Evolutionary conservation across 2,888 invertebrate species (phyloP), one percentile per base, ranked within the genome.

Genomic region (Tachystola acroxantha): DNA sequence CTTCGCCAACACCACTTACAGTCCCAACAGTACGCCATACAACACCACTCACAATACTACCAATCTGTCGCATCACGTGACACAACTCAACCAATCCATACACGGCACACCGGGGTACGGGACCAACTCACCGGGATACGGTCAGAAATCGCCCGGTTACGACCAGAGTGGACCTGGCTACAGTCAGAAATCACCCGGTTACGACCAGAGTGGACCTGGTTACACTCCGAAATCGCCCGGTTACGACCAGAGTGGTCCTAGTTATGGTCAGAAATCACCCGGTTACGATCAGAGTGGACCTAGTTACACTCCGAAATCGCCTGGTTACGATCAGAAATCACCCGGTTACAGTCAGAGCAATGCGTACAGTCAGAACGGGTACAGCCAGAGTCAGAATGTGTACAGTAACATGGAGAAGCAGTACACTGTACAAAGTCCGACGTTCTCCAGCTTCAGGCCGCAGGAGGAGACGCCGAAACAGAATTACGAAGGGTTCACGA

Each of bases 401-500:
- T 47, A 48, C 16, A n/a, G 50, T 0, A 60, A 59, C 7, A 75
- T 76, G 0, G 77, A 77, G 40, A 72, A 74, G 28, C 64, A 69
- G 41, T 74, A 73, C 14, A 65, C 75, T 0, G 71, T 67, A 0
- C 73, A 67, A 35, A 78, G 76, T 32, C 84, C 84, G 0, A 77
- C 80, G 0, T 86, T 85, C 61, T 72, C 77, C 0, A 85, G 86
- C 52, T 86, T 85, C 49, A 46, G 85, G 32, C 82, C 88, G 0
- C 69, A 76, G 14, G 77, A 80, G 26, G 85, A 81, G 7, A 55
- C 60, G 12, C 69, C 71, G 12, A 84, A 82, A 28, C 87, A 87
- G 53, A 90, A 84, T 46, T 91, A 91, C 56, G 91, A 91, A 56
- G 91, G 91, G 35, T 91, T 90, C 56, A 91, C 91, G 9, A 90